These are phyloP conservation scores for Balearica regulorum DNA, from an alignment of 2,797 vertebrate species.

Conservation along the genomic window DNA sequence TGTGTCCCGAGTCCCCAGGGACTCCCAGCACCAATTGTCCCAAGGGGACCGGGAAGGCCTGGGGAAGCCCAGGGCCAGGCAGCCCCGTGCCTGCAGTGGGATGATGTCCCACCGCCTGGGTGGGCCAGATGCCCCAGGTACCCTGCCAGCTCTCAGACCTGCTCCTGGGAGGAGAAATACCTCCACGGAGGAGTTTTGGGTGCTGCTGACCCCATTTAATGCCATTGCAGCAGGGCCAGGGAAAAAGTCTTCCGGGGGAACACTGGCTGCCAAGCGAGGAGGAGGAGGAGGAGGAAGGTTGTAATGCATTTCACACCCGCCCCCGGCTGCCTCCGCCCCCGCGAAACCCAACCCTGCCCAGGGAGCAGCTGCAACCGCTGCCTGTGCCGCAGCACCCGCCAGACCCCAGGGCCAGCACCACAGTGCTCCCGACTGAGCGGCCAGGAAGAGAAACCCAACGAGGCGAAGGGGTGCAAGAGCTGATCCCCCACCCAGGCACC, in stretches of 20 bases:
- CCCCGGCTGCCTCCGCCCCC: neutral
- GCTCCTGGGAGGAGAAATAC: neutral
- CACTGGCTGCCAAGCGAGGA: neutral
- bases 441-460: neutral
- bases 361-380: conserved; percentile 40
- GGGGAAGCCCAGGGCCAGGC: neutral
- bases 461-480: too few relatives aligned
- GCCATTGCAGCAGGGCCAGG: neutral
- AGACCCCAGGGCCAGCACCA: neutral
- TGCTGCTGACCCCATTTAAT: neutral
- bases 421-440: neutral
- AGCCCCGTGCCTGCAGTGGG: neutral
- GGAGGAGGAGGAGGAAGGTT: conserved; percentile 25
- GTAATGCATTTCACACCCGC: conserved; percentile 45
- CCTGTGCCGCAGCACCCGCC: neutral
- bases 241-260: neutral
- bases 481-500: neutral
- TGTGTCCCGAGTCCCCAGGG: accelerated
- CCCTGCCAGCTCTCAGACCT: neutral
- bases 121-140: accelerated
- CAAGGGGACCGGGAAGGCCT: neutral
- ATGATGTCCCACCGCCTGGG: neutral
- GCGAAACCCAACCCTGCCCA: conserved; percentile 42
- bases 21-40: neutral
- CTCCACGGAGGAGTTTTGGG: neutral